phyloP scores from a whole-genome alignment of 2,797 vertebrate genomes.

The Pagetopsis macropterus region DNA sequence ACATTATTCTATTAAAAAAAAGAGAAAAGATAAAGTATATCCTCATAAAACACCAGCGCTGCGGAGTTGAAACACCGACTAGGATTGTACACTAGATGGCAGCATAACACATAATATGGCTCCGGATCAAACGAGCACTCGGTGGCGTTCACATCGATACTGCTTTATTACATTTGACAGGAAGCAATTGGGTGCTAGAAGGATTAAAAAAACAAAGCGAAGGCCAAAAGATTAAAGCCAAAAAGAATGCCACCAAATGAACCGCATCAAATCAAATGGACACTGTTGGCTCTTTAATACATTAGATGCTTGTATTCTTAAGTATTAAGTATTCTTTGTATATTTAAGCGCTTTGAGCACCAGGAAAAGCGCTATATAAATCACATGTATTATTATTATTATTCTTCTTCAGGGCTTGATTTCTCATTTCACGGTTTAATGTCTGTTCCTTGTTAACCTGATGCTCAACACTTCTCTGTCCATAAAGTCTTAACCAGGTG shows the following conservation, averaged over 20 bases:
- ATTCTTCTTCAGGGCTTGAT: not conserved
- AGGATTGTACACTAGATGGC: conserved; percentile 67
- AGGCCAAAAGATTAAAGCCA: not conserved
- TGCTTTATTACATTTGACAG: conserved; percentile 46
- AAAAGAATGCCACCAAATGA: not conserved
- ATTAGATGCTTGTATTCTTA: not conserved
- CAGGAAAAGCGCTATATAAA: no score
- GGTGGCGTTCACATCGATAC: conserved; percentile 19
- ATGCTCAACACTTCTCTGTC: no score
- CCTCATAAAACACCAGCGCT: not conserved
- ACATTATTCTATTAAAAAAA: not conserved
- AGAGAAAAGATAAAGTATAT: not conserved
- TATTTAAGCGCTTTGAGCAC: no score
- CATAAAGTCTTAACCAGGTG: not conserved
- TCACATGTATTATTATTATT: no score
- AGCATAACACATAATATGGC: conserved; percentile 37
- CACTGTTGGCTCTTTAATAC: not conserved
- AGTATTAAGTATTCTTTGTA: no score
- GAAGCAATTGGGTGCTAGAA: conserved; percentile 39
- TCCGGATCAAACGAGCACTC: not conserved
- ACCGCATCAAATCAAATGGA: conserved; percentile 4
- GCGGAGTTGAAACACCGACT: not conserved
- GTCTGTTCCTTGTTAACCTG: not conserved
- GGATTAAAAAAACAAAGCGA: conserved; percentile 4
- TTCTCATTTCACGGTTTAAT: not conserved